Evolutionary conservation across 2,888 invertebrate species (phyloP).

Genomic region (Diplazon laetatorius): DNA sequence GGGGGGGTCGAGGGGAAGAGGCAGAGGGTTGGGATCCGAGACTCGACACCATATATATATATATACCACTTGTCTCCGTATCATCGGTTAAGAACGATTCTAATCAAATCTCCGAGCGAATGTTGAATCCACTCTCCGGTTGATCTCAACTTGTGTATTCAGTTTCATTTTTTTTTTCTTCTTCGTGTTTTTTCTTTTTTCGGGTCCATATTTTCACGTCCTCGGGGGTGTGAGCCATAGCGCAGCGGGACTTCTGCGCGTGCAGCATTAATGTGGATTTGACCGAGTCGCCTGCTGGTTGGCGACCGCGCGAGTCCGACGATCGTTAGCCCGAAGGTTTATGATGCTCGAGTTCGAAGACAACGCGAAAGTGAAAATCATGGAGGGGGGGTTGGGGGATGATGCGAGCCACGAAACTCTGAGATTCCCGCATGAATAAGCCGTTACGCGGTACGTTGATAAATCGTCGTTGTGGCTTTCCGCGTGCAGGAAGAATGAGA

Average conservation of each 20-base stretch:
- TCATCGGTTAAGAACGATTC: slow-evolving; percentile 27
- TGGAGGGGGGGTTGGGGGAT: slow-evolving; percentile 1
- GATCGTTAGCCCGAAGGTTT: slow-evolving; percentile 72
- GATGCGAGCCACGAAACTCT: slow-evolving; percentile 50
- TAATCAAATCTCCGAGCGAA: slow-evolving; percentile 54
- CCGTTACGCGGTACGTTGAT: slow-evolving; percentile 78
- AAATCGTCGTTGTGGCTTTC: slow-evolving; percentile 72
- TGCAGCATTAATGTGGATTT: slow-evolving; percentile 48
- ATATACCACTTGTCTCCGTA: slow-evolving; percentile 2
- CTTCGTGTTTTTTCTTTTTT: too few relatives aligned
- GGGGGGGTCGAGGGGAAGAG: neutral
- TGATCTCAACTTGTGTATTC: neutral
- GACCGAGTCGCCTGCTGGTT: slow-evolving; percentile 2
- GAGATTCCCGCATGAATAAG: slow-evolving; percentile 79
- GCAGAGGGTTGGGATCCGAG: too few relatives aligned
- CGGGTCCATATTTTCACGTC: too few relatives aligned
- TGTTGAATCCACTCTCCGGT: neutral
- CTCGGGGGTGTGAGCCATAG: too few relatives aligned
- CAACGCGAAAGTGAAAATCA: slow-evolving; percentile 32
- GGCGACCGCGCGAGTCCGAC: slow-evolving; percentile 63
- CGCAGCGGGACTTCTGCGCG: slow-evolving; percentile 17
- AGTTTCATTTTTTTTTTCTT: slow-evolving; percentile 24
- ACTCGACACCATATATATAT: too few relatives aligned
- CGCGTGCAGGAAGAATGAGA: neutral
- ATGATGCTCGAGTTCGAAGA: slow-evolving; percentile 60